phyloP scores from a whole-genome alignment of 2,797 vertebrate species.

The Malacoctenus gilli region DNA sequence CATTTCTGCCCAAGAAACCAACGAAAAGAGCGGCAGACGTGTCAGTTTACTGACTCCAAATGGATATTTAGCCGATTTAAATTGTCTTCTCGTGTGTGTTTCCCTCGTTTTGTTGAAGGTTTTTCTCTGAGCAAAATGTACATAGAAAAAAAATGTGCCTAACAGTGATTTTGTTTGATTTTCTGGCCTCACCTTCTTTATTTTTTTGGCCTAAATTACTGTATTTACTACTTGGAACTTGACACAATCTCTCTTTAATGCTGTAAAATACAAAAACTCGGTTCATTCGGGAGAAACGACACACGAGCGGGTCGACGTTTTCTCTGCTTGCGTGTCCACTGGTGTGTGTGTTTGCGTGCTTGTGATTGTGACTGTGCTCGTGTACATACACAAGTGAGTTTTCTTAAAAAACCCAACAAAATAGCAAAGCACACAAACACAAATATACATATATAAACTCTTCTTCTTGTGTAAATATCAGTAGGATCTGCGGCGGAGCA shows the following conservation, averaged over 20 bases:
- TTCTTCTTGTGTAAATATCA: slow-evolving; percentile 55
- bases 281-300: slow-evolving; percentile 25
- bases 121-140: slow-evolving; percentile 31
- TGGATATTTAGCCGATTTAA: neutral
- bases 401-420: slow-evolving; percentile 13
- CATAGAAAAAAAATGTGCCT: slow-evolving; percentile 62
- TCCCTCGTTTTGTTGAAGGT: slow-evolving; percentile 2
- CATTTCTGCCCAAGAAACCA: slow-evolving; percentile 1
- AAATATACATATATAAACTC: slow-evolving; percentile 14
- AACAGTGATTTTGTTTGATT: slow-evolving; percentile 25
- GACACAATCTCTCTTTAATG: slow-evolving; percentile 38
- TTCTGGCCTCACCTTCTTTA: slow-evolving; percentile 33
- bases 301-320: slow-evolving; percentile 28
- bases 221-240: slow-evolving; percentile 45
- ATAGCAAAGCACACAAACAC: slow-evolving; percentile 19
- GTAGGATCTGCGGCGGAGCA: slow-evolving; percentile 45
- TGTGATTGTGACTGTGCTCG: slow-evolving; percentile 23
- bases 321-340: slow-evolving; percentile 11
- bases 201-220: slow-evolving; percentile 27
- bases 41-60: no score
- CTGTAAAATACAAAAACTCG: slow-evolving; percentile 44
- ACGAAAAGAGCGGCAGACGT: no score
- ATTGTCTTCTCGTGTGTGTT: slow-evolving; percentile 3
- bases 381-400: slow-evolving; percentile 53
- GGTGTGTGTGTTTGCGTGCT: slow-evolving; percentile 12